phyloP scores from a whole-genome alignment of 2,113 vertebrate genomes.

The Chamaea fasciata region DNA sequence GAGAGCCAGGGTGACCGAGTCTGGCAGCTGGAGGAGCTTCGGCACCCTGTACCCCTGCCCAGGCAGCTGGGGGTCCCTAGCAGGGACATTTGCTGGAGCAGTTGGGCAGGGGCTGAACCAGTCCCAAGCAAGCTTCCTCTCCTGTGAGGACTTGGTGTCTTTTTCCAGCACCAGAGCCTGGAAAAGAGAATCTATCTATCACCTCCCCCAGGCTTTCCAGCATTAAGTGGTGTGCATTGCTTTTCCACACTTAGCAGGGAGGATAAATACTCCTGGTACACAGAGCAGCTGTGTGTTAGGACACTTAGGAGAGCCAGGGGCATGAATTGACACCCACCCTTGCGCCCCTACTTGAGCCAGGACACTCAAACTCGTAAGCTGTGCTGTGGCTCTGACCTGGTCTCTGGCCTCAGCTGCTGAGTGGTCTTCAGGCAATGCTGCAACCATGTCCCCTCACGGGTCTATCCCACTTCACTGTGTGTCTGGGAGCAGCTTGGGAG shows the following conservation, averaged over 20 bases:
- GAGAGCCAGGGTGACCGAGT: not conserved
- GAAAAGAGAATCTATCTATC: not conserved
- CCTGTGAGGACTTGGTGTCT: not conserved
- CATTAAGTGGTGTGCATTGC: not conserved
- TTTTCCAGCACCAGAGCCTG: not conserved
- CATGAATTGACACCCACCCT: not conserved
- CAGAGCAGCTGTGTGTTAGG: not conserved
- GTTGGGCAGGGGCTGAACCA: not conserved
- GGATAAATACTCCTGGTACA: not conserved
- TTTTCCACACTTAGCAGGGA: not conserved
- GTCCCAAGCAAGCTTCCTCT: not conserved
- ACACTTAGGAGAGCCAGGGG: not conserved
- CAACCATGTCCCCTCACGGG: accelerated
- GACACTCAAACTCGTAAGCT: not conserved
- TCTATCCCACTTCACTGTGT: accelerated
- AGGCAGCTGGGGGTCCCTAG: not conserved
- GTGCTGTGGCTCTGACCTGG: accelerated
- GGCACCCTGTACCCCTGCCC: not conserved
- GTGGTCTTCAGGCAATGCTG: not conserved
- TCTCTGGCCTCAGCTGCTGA: not conserved
- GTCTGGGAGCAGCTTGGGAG: not conserved
- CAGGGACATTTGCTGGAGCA: not conserved
- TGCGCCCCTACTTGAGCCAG: not conserved
- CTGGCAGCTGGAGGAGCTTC: not conserved
- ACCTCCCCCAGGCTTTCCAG: not conserved